Evolutionary conservation across 1,140 invertebrate species (phyloP), one percentile per base, ranked within the genome.

Genomic region (Cataglyphis hispanica): DNA sequence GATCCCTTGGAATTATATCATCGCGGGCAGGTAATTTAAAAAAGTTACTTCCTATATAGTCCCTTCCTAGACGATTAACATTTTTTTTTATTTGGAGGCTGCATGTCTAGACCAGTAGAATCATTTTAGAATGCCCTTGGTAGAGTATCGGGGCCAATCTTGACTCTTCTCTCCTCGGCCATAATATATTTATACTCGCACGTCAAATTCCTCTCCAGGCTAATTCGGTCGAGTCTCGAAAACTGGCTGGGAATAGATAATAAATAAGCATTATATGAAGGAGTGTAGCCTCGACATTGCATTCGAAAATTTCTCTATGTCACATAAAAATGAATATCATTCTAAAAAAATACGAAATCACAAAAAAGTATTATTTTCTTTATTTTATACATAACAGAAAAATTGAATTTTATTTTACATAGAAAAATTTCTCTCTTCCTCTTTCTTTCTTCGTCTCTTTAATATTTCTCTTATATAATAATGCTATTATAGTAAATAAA

Each of bases 1-100:
- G 85, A 74, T 83, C 46, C 78, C 84, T 77, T 40, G n/a, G 27
- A 86, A 66, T 86, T 86, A 86, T 86, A 86, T 86, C 80, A 86
- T 84, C 85, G 80, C 19, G 80, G 11, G 6, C 69, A 75, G 85
- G 80, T 86, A 86, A 86, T 61, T 50, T 67, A 60, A 75, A 63
- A 86, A 84, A 22, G 50, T 86, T 84, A 67, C 27, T 63, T 40
- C 19, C 43, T 27, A 46, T 27, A 46, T 31, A 2, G 31, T 31
- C 31, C 31, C 40, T 63, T 40, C 13, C 58, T 27, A 56, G 25
- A 84, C 58, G 77, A 64, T 81, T 61, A 22, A 37, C 13, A 8
- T 31, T 31, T 83, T 6, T 25, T 83, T 81, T 70, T 86, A 63
- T 63, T 81, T 86, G n/a, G 43, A 22, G 25, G 25, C 31, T 74